Conservation (phyloP, 2,888 invertebrate species). For the Eurytoma californica region DNA sequence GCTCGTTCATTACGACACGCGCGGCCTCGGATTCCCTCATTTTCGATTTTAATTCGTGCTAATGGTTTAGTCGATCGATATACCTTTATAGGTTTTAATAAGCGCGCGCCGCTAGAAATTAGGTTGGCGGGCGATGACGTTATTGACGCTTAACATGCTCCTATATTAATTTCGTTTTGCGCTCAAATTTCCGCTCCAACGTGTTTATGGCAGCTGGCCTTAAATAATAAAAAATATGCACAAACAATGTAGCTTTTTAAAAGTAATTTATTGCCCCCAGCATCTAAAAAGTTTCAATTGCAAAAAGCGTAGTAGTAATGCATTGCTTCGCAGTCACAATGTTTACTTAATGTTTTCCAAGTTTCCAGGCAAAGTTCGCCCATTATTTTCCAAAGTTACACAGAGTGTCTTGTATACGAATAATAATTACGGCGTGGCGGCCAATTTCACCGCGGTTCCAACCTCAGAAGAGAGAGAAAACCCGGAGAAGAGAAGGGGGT, state of each 20-base stretch:
- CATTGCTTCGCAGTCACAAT: background rate
- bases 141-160: no score
- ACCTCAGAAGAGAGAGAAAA: background rate
- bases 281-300: background rate
- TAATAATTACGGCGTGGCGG: conserved; percentile 9
- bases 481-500: no score
- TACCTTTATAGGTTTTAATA: background rate
- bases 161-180: no score
- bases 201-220: background rate
- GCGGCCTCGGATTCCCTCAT: background rate
- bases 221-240: background rate
- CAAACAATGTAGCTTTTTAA: background rate
- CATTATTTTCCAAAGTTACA: conserved; percentile 13
- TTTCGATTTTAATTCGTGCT: conserved; percentile 1
- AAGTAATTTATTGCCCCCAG: background rate
- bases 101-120: background rate
- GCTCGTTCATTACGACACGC: background rate
- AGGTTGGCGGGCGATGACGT: no score
- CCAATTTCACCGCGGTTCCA: background rate
- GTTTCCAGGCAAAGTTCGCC: conserved; percentile 4
- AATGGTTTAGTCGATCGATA: background rate
- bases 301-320: background rate
- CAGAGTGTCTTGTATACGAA: background rate
- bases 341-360: conserved; percentile 2
- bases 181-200: background rate